phyloP scores from a whole-genome alignment of 2,113 vertebrate genomes.

The Megaptera novaeangliae region DNA sequence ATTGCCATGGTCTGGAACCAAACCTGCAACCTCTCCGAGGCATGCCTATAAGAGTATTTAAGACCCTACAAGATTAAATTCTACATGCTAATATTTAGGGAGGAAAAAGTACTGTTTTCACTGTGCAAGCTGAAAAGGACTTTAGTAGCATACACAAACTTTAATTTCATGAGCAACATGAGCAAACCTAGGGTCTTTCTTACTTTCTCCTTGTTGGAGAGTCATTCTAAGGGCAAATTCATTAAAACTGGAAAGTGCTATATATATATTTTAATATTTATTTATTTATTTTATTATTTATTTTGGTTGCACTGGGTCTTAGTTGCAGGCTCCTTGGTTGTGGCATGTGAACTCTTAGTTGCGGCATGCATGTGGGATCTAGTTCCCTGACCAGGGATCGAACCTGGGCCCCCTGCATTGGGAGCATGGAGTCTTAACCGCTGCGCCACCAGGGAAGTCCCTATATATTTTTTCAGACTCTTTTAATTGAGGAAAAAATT shows the following conservation, averaged over 20 bases:
- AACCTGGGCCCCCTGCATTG: too few species aligned
- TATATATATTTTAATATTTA: background rate
- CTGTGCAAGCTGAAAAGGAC: background rate
- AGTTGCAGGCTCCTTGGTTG: too few species aligned
- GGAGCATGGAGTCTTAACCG: too few species aligned
- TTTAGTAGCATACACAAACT: background rate
- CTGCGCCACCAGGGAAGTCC: too few species aligned
- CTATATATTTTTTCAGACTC: background rate
- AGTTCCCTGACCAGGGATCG: too few species aligned
- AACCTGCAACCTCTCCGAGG: background rate
- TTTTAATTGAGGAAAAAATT: background rate
- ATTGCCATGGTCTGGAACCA: background rate
- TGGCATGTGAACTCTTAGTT: too few species aligned
- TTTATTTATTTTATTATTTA: too few species aligned
- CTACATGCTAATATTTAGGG: background rate
- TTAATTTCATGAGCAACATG: background rate
- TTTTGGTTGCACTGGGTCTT: too few species aligned
- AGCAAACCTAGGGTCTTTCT: slow-evolving; percentile 5
- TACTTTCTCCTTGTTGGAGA: background rate
- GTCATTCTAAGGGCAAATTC: background rate
- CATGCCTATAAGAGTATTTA: background rate
- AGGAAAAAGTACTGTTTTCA: background rate
- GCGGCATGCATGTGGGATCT: too few species aligned
- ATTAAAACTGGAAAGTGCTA: background rate
- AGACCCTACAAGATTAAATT: background rate